Evolutionary conservation across 2,797 vertebrate species (phyloP), one percentile per base, ranked within the genome.

Genomic region (Rhinichthys osculus): DNA sequence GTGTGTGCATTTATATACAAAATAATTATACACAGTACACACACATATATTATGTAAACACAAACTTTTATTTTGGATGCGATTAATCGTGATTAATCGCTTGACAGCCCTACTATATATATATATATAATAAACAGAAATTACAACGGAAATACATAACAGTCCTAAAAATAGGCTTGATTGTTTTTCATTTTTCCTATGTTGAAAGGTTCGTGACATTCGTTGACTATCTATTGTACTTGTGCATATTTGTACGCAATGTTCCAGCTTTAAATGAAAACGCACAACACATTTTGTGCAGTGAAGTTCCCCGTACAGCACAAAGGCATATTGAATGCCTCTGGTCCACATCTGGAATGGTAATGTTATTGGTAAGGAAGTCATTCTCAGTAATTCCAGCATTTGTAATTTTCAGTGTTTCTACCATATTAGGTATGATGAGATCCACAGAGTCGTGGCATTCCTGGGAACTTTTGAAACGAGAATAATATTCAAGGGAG

Each of bases 381-480:
- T 91, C 88, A 88, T 90, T 89, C 85, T 87, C 87, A 85, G 86
- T 84, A 89, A 86, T 89, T 87, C 89, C 87, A 87, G 87, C 86
- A 90, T 92, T 89, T 81, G 87, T 89, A 84, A 91, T 90, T 92
- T 91, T 91, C 87, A 83, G 85, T 89, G 81, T 89, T 90, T 89
- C 80, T 86, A 88, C 93, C 91, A 91, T 92, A 91, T 90, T 92
- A 90, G 91, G 92, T 59, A 80, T 92, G 92, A 91, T 91, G 89
- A 91, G 89, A 90, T 89, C 91, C 91, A 90, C 91, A 91, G 90
- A 90, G 87, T 85, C 88, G 87, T 88, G 88, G 89, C 89, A 90
- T 91, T 88, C 90, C 85, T 87, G 90, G 89, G 89, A 91, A 91
- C 89, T 86, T 89, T 88, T 85, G 78, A 85, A 92, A 90, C 91